Conservation (phyloP, 64 coral and sea anemone species). For the Montipora foliosa region DNA sequence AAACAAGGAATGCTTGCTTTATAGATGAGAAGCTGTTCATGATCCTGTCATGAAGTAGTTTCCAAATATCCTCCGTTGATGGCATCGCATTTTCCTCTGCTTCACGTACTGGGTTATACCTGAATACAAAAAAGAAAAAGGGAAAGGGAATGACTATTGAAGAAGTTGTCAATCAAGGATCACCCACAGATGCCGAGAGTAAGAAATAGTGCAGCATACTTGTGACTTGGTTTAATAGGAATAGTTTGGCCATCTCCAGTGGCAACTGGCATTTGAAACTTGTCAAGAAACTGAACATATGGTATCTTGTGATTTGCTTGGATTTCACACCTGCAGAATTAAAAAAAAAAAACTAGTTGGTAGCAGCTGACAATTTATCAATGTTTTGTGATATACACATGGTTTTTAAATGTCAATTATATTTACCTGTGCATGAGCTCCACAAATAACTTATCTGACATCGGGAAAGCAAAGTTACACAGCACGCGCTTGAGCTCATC, state of each 20-base stretch:
- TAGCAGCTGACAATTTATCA: neutral
- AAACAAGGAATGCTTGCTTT: slow-evolving; percentile 97
- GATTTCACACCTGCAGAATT: slow-evolving; percentile 83
- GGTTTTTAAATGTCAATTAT: too few relatives aligned
- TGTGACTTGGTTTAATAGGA: slow-evolving; percentile 80
- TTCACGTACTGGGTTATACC: slow-evolving; percentile 90
- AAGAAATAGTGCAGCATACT: slow-evolving; percentile 46
- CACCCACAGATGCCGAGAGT: too few relatives aligned
- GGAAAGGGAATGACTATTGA: neutral
- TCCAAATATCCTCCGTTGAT: slow-evolving; percentile 91
- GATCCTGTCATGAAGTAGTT: slow-evolving; percentile 83
- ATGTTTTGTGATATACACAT: neutral
- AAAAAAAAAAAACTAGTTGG: neutral
- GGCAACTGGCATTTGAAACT: slow-evolving; percentile 82
- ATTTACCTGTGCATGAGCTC: slow-evolving; percentile 86
- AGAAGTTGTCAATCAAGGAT: neutral
- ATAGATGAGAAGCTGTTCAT: slow-evolving; percentile 85
- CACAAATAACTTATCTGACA: slow-evolving; percentile 86
- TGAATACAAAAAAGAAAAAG: neutral
- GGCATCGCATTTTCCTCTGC: slow-evolving; percentile 63
- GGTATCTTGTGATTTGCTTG: slow-evolving; percentile 90
- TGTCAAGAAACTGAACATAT: slow-evolving; percentile 92
- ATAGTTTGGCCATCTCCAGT: slow-evolving; percentile 85
- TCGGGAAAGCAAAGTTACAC: slow-evolving; percentile 86
- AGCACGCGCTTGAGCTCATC: slow-evolving; percentile 90